These are phyloP conservation scores for Pyxicephalus adspersus DNA, from an alignment of 2,113 vertebrate genomes.

Conservation along the genomic window DNA sequence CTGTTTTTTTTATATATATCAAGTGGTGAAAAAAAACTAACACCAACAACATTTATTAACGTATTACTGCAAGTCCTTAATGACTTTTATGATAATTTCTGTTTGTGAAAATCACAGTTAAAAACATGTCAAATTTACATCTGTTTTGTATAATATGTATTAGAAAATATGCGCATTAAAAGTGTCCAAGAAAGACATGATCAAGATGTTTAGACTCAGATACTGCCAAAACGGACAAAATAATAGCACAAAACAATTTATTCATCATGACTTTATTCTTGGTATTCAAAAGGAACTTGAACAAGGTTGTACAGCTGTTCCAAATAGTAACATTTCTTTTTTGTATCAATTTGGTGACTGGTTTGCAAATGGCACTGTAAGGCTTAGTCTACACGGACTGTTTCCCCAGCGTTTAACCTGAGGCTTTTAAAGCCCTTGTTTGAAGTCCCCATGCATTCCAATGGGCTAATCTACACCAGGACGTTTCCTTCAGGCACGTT, in stretches of 20 bases:
- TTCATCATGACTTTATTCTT: too few relatives aligned
- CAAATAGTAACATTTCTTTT: too few relatives aligned
- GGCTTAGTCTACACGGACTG: too few relatives aligned
- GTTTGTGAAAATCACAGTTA: background rate
- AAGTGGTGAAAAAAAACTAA: background rate
- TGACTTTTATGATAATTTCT: background rate
- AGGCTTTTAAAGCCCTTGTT: too few relatives aligned
- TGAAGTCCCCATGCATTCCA: too few relatives aligned
- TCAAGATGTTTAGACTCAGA: background rate
- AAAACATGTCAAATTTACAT: slow-evolving; percentile 1
- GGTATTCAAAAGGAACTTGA: too few relatives aligned
- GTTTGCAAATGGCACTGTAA: too few relatives aligned
- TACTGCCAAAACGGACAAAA: background rate
- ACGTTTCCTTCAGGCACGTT: too few relatives aligned
- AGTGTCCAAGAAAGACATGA: background rate
- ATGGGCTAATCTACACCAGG: too few relatives aligned
- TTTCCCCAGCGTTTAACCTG: too few relatives aligned
- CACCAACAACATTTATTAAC: background rate
- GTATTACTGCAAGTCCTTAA: background rate
- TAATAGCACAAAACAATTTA: background rate
- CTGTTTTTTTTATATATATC: background rate
- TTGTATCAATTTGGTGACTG: too few relatives aligned
- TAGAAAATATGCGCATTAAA: background rate
- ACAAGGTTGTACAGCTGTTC: too few relatives aligned
- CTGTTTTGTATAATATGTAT: slow-evolving; percentile 17